A percentile compares a stretch with the other conserved stretches of the same genome.
phyloP scores from a whole-genome alignment of 2,888 invertebrate genomes.

The Steromphala cineraria region DNA sequence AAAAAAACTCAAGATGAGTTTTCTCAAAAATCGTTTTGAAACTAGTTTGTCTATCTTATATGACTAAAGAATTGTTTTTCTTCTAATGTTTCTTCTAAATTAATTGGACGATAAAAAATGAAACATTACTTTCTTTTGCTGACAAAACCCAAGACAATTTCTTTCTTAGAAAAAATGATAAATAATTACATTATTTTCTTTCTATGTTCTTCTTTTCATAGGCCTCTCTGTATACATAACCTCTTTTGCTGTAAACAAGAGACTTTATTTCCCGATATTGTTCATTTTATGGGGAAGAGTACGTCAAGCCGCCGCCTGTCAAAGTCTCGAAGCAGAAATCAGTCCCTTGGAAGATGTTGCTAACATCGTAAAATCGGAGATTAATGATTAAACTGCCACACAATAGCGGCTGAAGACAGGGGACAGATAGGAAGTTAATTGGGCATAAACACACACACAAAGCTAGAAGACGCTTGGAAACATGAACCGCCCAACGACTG shows the following conservation, averaged over 20 bases:
- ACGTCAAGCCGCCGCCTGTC: not conserved
- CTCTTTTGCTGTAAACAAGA: not conserved
- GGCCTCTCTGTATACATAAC: not conserved
- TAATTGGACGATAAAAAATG: too few relatives aligned
- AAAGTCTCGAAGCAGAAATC: not conserved
- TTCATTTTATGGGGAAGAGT: not conserved
- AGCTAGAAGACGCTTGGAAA: not conserved
- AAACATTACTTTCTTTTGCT: too few relatives aligned
- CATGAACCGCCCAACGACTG: not conserved
- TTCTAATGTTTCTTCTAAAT: too few relatives aligned
- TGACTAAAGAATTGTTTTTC: too few relatives aligned
- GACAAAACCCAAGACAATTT: too few relatives aligned
- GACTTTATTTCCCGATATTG: slow-evolving; percentile 3
- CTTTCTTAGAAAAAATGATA: too few relatives aligned
- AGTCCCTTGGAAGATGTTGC: not conserved
- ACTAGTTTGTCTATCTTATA: too few relatives aligned
- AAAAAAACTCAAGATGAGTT: too few relatives aligned
- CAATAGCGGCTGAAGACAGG: slow-evolving; percentile 12
- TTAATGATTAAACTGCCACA: slow-evolving; percentile 12
- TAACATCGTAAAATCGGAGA: not conserved
- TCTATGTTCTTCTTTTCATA: too few relatives aligned
- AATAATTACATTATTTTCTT: too few relatives aligned
- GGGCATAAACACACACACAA: slow-evolving; percentile 14
- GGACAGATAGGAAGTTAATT: slow-evolving; percentile 15
- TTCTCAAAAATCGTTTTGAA: too few relatives aligned